A percentile compares a stretch with the other conserved stretches of the same genome.
Conservation (phyloP, 2,888 invertebrate genomes). For the Ceraclea dissimilis region DNA sequence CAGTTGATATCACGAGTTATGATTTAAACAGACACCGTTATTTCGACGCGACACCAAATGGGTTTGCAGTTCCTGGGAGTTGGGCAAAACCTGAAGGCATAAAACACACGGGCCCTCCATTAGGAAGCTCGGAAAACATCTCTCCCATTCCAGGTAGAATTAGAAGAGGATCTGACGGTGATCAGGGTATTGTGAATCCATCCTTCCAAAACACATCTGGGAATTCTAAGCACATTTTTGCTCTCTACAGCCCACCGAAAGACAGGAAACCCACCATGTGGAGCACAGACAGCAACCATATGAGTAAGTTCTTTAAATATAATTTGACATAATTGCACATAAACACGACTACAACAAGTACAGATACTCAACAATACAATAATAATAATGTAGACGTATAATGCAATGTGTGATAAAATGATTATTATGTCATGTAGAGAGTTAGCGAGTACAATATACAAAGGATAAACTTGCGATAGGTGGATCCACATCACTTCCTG, state of each 20-base stretch:
- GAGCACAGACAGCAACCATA: conserved; percentile 26
- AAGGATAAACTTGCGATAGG: background rate
- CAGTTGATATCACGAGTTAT: conserved; percentile 6
- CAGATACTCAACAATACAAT: background rate
- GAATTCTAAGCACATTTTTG: conserved; percentile 31
- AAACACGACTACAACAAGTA: background rate
- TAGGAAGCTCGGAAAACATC: conserved; percentile 12
- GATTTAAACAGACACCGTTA: conserved; percentile 13
- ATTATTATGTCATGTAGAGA: background rate
- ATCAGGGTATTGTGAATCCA: conserved; percentile 29
- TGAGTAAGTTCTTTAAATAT: conserved; percentile 36
- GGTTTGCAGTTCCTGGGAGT: conserved; percentile 27
- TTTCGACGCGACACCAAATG: conserved; percentile 7
- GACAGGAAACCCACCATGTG: conserved; percentile 37
- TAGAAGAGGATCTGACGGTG: conserved; percentile 44
- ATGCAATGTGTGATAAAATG: background rate
- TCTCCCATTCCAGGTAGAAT: conserved; percentile 31
- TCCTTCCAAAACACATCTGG: conserved; percentile 5
- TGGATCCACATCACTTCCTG: background rate
- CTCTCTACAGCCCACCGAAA: conserved; percentile 47
- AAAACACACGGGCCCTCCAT: conserved; percentile 23
- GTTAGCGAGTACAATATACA: background rate
- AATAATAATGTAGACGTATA: background rate
- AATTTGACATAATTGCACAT: background rate
- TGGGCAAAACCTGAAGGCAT: conserved; percentile 23